These are phyloP conservation scores for Cromileptes altivelis DNA, from an alignment of 2,113 vertebrate genomes.

Conservation along the genomic window DNA sequence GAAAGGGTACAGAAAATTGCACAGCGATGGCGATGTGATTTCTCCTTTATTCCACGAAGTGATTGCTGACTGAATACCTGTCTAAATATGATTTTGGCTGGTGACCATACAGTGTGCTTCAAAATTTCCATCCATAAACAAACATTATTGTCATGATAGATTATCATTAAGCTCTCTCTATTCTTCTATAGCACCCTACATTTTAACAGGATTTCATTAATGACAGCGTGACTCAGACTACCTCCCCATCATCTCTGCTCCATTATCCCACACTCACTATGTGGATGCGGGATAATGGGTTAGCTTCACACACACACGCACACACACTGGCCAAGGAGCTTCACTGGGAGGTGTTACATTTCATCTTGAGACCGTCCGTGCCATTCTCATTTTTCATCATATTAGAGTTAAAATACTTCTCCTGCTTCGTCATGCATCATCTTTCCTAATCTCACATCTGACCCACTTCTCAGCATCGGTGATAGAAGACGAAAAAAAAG, in stretches of 20 bases:
- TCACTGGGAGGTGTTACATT: conserved; percentile 56
- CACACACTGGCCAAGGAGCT: neutral
- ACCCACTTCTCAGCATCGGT: conserved; percentile 55
- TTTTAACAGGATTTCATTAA: conserved; percentile 44
- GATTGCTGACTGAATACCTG: conserved; percentile 15
- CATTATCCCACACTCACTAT: conserved; percentile 56
- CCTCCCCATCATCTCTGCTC: conserved; percentile 42
- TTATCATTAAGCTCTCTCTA: neutral
- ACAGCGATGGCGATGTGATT: conserved; percentile 10
- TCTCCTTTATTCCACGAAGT: conserved; percentile 15
- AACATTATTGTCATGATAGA: neutral
- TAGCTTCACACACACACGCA: neutral
- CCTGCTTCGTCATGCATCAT: conserved; percentile 56
- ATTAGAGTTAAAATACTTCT: conserved; percentile 59
- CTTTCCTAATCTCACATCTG: conserved; percentile 59
- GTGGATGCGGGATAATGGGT: conserved; percentile 58
- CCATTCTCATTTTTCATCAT: conserved; percentile 68
- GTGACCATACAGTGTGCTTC: neutral
- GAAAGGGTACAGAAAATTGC: conserved; percentile 35
- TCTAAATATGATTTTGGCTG: neutral
- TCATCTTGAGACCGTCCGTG: conserved; percentile 46
- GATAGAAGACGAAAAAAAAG: neutral
- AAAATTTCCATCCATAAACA: neutral
- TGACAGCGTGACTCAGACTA: conserved; percentile 11
- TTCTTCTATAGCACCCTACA: neutral